Evolutionary conservation across 2,888 invertebrate species (phyloP).

Genomic region (Gerris lacustris): DNA sequence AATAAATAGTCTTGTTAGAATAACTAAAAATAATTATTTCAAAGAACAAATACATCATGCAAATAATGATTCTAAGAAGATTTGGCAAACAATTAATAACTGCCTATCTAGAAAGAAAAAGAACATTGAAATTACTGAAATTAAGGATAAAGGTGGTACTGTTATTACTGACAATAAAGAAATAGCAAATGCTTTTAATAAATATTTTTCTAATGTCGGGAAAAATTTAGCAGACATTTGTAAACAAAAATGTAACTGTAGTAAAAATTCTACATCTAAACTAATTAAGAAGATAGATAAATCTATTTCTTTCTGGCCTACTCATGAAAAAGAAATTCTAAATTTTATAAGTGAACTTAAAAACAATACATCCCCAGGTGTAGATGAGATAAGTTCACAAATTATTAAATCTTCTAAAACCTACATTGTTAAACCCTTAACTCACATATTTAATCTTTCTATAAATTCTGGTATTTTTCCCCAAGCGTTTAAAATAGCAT

Average conservation of each 20-base stretch:
- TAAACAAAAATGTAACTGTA: background rate
- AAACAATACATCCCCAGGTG: constrained; percentile 9
- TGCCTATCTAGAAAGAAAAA: background rate
- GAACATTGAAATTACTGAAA: background rate
- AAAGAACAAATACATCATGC: constrained; percentile 4
- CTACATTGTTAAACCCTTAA: constrained; percentile 12
- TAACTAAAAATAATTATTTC: constrained; percentile 8
- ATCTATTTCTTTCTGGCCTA: constrained; percentile 11
- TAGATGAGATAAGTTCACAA: constrained; percentile 12
- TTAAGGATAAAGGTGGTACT: background rate
- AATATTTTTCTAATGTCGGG: constrained; percentile 6
- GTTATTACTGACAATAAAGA: background rate
- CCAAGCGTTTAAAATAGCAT: constrained; percentile 17
- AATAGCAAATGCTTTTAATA: constrained; percentile 13
- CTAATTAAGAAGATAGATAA: background rate
- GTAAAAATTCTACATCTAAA: background rate
- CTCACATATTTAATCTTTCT: constrained; percentile 17
- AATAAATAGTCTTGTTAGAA: background rate
- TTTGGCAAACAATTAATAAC: background rate
- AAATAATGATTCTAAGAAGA: constrained; percentile 6
- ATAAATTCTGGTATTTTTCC: constrained; percentile 14
- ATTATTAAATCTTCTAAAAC: constrained; percentile 12
- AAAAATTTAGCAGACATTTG: background rate
- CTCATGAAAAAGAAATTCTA: constrained; percentile 2
- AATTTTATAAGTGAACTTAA: constrained; percentile 13